Evolutionary conservation across 1,140 invertebrate genomes (phyloP), one percentile per base, ranked within the genome.

Genomic region (Parasteatoda tepidariorum): DNA sequence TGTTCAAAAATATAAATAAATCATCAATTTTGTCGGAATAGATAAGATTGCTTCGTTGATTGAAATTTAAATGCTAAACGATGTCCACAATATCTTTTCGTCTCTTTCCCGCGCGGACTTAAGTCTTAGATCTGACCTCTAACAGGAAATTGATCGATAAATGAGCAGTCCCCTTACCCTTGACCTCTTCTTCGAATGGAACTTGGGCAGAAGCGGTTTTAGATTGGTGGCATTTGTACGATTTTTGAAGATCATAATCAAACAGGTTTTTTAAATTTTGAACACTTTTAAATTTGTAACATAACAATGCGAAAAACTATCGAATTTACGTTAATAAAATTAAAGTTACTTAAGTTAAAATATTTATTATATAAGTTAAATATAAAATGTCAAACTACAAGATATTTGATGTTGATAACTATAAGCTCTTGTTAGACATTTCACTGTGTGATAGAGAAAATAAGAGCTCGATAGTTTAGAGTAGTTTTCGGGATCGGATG

Each of bases 41-140:
- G 66, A 68, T 68, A 68, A 68, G 34, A 48, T 28, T 24, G 7
- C 13, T 26, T 38, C 24, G 28, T 68, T 68, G 34, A 33, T 48
- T 22, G 22, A 24, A 68, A 68, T 24, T 48, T 38, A n/a, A n/a
- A n/a, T n/a, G n/a, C n/a, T n/a, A n/a, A n/a, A n/a, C n/a, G n/a
- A n/a, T n/a, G n/a, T n/a, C 41, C 66, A 24, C n/a, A 38, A 11
- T 34, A 41, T 68, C 34, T 68, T 18, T 38, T 68, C 24, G 26
- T 68, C 66, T 41, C 66, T 68, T 68, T 68, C 34, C 41, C 66
- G 22, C 41, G 9, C 41, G 33, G 30, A 68, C 66, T 26, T 68
- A 38, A 4, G 66, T 26, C 66, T 41, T 68, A 68, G 38, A 68
- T 26, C 24, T 68, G 66, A 68, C 66, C 66, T 68, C 66, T 68